Evolutionary conservation across 2,797 vertebrate species (phyloP), one percentile per base, ranked within the genome.

Genomic region (Uromys caudimaculatus): DNA sequence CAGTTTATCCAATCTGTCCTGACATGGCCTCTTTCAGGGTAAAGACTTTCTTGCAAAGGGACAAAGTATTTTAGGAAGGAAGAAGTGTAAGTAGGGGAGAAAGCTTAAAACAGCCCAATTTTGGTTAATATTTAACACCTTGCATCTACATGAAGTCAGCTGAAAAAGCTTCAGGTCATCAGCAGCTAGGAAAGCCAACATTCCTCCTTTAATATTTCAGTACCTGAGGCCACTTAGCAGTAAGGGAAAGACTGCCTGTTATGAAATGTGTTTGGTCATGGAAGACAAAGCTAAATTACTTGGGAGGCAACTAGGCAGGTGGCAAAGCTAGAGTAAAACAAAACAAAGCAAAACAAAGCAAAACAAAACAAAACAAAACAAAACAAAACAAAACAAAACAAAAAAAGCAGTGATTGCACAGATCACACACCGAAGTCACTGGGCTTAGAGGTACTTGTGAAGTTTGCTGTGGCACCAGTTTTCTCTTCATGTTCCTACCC

Each of bases 171-270:
- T 97, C 98, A 97, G 97, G 69, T 71, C 89, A 62, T 94, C 83
- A 35, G 81, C 62, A 92, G 71, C 83, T 89, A 82, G 87, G 81
- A 94, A 85, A 96, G 52, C 90, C 97, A 97, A 98, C 54, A 81
- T 88, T 97, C 97, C 97, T 98, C 97, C 77, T 98, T 98, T 97
- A 98, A 97, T 98, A 98, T 98, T 98, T 98, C 98, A 98, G 98
- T 97, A 97, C 97, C 97, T 97, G 98, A 98, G 98, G 94, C 97
- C 98, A 98, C 97, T 98, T 98, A 98, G 97, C 97, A 97, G 98
- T 76, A 97, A 97, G 91, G 95, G 93, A 97, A 98, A 97, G 35
- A 78, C 93, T 96, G 91, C 95, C 97, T 97, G 93, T 97, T 98
- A 95, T 87, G 96, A 96, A 98, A 96, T 64, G 54, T 60, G 12